Base-by-base conservation (phyloP, 2,888 invertebrate species). In the Andrena flavipes region DNA sequence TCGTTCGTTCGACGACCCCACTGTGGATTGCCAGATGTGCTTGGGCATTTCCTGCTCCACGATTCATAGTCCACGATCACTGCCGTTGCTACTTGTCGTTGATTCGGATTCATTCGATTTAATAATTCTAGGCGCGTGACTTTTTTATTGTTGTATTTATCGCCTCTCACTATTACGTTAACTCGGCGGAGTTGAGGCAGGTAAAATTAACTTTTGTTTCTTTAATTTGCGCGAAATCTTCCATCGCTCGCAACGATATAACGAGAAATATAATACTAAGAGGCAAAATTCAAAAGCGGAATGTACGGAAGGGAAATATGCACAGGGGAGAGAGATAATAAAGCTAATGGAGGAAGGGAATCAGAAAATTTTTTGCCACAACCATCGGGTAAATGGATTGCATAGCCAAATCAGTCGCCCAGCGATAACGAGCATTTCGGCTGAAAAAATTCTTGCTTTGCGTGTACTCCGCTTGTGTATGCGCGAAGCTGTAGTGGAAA, bases 1-100 rank as follows among this genome's bases (percentile, higher is more conserved):
- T 7, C 33, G 42, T 23, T 68, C 60, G 76, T 48, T 48, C 77
- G 56, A 63, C 72, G 35, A 35, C 29, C 16, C 35, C 49, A 2
- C 13, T 56, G 62, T 26, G 67, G 54, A 80, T 80, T 65, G 20
- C 65, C 67, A 26, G 48, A 78, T 77, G 71, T 78, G 54, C 62
- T 29, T 54, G 26, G 33, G 65, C 71, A 42, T 48, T 35, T 49
- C 29, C 23, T 23, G 51, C 48, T 70, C 48, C 48, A 77, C 60
- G 60, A 78, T 79, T 79, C 69, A 51, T 51, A 64, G 33, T 5
- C 16, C 10, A 49, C 59, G 13, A 6, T 35, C 16, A 16, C 54
- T 26, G 0, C 26, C n/a, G 5, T 49, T 35, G 10, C 1, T 48
- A n/a, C 26, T 42, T 29, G 20, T 2, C 20, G 10, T 56, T 23